Evolutionary conservation across 2,888 invertebrate species (phyloP), one percentile per base, ranked within the genome.

Genomic region (Strigamia crassipes): DNA sequence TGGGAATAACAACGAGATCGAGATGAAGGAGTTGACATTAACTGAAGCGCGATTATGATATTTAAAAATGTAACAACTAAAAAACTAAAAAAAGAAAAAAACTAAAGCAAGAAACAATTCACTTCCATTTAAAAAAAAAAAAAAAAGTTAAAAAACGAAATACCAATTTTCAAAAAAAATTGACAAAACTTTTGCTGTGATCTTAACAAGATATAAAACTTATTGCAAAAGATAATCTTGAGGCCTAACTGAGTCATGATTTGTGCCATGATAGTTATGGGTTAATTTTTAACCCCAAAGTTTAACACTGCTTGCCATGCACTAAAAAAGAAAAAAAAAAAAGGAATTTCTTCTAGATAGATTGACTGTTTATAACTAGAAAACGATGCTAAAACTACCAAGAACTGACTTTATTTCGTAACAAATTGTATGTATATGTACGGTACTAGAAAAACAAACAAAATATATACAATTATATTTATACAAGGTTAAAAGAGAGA

Each of bases 1-100:
- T 66, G 84, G 84, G 61, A 85, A 85, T 83, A 84, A 84, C 82
- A 85, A 85, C 81, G 85, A 84, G 78, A 73, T 83, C 15, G 84
- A 84, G 73, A 77, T 83, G 81, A 82, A 78, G 15, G 83, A 83
- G 42, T 38, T 83, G 41, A 78, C 78, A 61, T 23, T 61, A 61
- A 61, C 61, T 23, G 61, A 61, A 61, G 61, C 61, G 61, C 61
- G 61, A 61, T 61, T 61, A 61, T 61, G 61, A 61, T 61, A 61
- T 12, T 46, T 3, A 61, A 61, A 61, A 61, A 61, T 51, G 3
- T 21, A 61, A 61, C n/a, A 61, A 61, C 18, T 23, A 15, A n/a
- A 61, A 18, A 10, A 15, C 10, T 10, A 56, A 13, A n/a, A 56
- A 56, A 6, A 10, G 15, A n/a, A 10, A 10, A 18, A 46, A 61